Conservation (phyloP, 1,140 invertebrate genomes). For the Orchestia grillus region DNA sequence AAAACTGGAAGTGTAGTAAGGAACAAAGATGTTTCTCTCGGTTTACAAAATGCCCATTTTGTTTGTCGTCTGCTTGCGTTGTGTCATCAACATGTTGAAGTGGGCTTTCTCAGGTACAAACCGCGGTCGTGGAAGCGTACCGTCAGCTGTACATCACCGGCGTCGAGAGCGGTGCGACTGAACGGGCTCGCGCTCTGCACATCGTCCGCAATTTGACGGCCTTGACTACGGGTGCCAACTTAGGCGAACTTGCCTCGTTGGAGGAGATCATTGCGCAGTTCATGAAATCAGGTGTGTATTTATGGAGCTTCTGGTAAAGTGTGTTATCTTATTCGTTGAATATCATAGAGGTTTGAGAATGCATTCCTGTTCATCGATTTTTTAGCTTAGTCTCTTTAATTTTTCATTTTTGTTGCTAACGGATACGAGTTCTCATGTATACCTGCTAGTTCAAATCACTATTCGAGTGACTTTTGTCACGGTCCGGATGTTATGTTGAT, state of each 20-base stretch:
- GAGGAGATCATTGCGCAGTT: constrained; percentile 80
- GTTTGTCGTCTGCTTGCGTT: background rate
- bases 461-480: too few species aligned
- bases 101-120: constrained; percentile 71
- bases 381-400: background rate
- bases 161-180: constrained; percentile 61
- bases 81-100: background rate
- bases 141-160: constrained; percentile 76
- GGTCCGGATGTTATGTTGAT: too few species aligned
- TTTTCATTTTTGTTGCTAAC: too few species aligned
- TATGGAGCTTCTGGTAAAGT: background rate
- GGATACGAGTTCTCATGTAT: too few species aligned
- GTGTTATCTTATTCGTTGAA: background rate
- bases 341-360: background rate
- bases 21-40: too few species aligned
- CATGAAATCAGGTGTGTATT: constrained; percentile 71
- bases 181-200: constrained; percentile 72
- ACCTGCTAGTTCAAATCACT: too few species aligned
- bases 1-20: too few species aligned
- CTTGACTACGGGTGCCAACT: constrained; percentile 75
- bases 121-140: constrained; percentile 78
- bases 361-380: background rate
- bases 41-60: background rate
- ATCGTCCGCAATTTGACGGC: constrained; percentile 78
- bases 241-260: constrained; percentile 80